Percentiles rank a stretch among this genome's conserved stretches.
phyloP scores from a whole-genome alignment of 2,797 vertebrate species.

The Heteromormyrus szaboi region DNA sequence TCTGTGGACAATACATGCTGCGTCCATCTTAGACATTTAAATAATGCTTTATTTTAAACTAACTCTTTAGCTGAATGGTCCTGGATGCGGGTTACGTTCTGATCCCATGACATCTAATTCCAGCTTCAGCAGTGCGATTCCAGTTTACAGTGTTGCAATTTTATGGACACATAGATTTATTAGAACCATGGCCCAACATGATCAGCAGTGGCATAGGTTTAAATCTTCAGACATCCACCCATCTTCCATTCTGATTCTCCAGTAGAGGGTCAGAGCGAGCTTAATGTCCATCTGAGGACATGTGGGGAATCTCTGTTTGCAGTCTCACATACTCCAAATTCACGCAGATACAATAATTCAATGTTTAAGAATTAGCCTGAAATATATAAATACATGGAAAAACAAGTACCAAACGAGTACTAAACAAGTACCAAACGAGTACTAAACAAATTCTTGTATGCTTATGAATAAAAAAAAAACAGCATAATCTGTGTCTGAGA shows the following conservation, averaged over 20 bases:
- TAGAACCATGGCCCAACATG: neutral
- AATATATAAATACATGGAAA: neutral
- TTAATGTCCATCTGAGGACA: neutral
- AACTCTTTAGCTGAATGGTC: neutral
- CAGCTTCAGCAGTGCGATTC: neutral
- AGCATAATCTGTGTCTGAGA: neutral
- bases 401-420: neutral
- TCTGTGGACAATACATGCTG: neutral
- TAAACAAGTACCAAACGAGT: neutral
- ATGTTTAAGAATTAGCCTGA: neutral
- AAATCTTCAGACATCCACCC: neutral
- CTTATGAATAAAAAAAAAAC: neutral
- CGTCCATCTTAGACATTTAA: neutral
- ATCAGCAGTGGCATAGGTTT: neutral
- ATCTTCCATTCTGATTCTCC: neutral
- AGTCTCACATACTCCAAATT: neutral
- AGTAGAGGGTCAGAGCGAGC: neutral
- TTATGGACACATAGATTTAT: neutral
- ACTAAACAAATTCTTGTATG: neutral
- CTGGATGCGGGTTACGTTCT: neutral
- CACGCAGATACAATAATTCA: neutral
- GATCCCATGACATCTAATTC: neutral
- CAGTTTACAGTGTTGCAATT: neutral
- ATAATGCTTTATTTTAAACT: neutral
- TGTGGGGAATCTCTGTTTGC: neutral